phyloP scores from a whole-genome alignment of 2,888 invertebrate species.

The Leucophenga maculata region DNA sequence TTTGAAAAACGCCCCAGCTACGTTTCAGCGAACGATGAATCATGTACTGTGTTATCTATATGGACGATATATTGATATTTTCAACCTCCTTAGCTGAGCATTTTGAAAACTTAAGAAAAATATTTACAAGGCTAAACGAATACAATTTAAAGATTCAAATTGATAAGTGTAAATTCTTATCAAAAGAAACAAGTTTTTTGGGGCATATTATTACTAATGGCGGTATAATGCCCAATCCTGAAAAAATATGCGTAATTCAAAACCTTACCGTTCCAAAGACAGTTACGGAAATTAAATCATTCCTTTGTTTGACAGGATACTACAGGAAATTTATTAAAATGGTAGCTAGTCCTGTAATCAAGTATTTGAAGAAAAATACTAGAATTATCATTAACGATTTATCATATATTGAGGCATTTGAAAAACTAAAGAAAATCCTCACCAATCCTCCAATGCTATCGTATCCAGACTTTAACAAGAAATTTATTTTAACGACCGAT shows the following conservation, averaged over 20 bases:
- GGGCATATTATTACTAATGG: conserved; percentile 9
- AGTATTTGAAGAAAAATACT: conserved; percentile 19
- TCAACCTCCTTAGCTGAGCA: not conserved
- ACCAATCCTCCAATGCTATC: conserved; percentile 56
- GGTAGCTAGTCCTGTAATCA: conserved; percentile 25
- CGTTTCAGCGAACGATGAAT: conserved; percentile 12
- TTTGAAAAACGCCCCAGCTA: too few species aligned
- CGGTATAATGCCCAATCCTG: conserved; percentile 13
- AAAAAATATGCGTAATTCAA: conserved; percentile 8
- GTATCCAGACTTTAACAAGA: conserved; percentile 47
- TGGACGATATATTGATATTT: conserved; percentile 13
- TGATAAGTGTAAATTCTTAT: conserved; percentile 22
- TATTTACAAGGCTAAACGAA: conserved; percentile 9
- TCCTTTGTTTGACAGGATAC: conserved; percentile 25
- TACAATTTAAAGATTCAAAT: conserved; percentile 22
- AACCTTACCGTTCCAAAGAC: conserved; percentile 27
- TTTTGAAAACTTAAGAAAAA: conserved; percentile 10
- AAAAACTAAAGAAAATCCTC: conserved; percentile 29
- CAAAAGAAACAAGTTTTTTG: conserved; percentile 11
- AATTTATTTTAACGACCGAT: conserved; percentile 51
- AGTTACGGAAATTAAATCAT: conserved; percentile 29
- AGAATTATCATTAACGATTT: not conserved
- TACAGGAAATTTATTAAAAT: too few species aligned
- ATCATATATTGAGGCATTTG: conserved; percentile 11
- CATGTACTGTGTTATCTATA: conserved; percentile 9